phyloP scores from a whole-genome alignment of 2,113 vertebrate species.

The Stegastes partitus region DNA sequence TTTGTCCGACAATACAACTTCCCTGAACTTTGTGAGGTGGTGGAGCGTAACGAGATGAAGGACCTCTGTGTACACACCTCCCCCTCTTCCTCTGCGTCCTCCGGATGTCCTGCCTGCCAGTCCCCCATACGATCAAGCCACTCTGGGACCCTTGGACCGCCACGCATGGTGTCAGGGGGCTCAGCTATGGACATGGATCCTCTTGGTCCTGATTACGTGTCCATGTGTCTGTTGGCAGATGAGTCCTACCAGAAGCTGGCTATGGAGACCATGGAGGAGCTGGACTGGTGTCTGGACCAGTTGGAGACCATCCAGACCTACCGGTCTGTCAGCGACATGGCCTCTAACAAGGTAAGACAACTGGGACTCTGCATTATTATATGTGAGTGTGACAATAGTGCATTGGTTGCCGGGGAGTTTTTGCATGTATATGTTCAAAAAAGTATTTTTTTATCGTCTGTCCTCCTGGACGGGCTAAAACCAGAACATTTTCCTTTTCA shows the following conservation, averaged over 20 bases:
- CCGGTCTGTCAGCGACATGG: conserved; percentile 84
- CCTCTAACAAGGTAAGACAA: conserved; percentile 80
- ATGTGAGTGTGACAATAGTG: not conserved
- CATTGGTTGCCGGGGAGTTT: not conserved
- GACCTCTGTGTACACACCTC: conserved; percentile 75
- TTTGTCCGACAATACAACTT: conserved; percentile 55
- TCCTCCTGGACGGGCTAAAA: no score
- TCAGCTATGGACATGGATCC: conserved; percentile 64
- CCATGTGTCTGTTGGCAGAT: conserved; percentile 84
- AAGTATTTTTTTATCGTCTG: no score
- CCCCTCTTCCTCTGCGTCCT: conserved; percentile 62
- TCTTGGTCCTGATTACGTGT: conserved; percentile 77
- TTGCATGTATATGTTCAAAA: not conserved
- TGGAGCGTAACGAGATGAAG: conserved; percentile 66
- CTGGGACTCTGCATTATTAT: not conserved
- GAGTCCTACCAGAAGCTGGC: conserved; percentile 83
- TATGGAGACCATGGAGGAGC: conserved; percentile 83
- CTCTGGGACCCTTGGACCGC: conserved; percentile 62
- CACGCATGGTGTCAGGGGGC: conserved; percentile 51
- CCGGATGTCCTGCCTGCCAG: conserved; percentile 59
- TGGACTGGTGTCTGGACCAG: conserved; percentile 85
- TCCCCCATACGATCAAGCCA: conserved; percentile 56
- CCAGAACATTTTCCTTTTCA: not conserved
- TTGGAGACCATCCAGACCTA: conserved; percentile 84
- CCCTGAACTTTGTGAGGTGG: conserved; percentile 56